Evolutionary conservation across 2,113 vertebrate genomes (phyloP).

Genomic region (Urocolius indicus): DNA sequence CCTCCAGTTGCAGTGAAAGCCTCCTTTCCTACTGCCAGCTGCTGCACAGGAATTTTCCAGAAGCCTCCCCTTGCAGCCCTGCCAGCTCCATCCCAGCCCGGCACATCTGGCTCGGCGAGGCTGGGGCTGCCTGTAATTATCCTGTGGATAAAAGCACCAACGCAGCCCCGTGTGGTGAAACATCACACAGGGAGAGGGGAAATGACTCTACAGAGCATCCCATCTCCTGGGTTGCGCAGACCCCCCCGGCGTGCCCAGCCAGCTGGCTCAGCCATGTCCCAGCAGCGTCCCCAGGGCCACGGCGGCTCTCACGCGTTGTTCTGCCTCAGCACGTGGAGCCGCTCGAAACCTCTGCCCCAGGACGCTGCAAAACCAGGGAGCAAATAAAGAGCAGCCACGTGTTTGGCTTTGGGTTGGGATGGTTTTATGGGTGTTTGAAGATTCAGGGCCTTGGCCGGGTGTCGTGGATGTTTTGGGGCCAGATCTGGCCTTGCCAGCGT

Average conservation of each 20-base stretch:
- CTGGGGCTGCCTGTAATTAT: background rate
- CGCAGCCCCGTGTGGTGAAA: accelerated
- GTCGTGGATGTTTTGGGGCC: background rate
- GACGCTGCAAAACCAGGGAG: conserved; percentile 22
- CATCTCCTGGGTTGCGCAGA: background rate
- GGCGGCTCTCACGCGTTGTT: accelerated
- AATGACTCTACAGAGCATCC: background rate
- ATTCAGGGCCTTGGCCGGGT: background rate
- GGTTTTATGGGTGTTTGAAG: background rate
- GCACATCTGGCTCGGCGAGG: conserved; percentile 1
- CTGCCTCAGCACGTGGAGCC: accelerated
- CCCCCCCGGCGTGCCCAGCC: background rate
- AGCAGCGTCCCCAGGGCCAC: accelerated
- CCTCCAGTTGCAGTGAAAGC: background rate
- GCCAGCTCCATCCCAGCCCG: background rate
- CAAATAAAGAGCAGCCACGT: conserved; percentile 10
- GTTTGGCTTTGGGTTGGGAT: background rate
- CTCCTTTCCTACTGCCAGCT: accelerated
- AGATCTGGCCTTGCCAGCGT: background rate
- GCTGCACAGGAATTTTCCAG: background rate
- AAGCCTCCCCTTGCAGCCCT: background rate
- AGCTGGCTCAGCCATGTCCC: accelerated
- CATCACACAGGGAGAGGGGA: background rate
- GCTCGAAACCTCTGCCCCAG: background rate
- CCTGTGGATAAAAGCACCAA: background rate